phyloP scores from a whole-genome alignment of 2,113 vertebrate genomes.

The Sturnus vulgaris region DNA sequence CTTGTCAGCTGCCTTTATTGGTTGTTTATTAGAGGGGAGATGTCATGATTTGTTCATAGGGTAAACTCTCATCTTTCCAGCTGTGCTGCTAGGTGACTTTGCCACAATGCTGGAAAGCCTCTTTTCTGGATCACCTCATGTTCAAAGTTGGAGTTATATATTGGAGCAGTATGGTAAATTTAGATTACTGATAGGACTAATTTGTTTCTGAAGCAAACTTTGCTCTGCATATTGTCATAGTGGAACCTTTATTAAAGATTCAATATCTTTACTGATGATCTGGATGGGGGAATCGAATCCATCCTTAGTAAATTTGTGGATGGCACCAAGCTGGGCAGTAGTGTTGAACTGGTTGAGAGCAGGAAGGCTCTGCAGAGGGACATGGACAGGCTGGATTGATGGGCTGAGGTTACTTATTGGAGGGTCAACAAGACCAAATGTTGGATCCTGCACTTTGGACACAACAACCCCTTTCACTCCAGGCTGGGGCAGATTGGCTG shows the following conservation, averaged over 20 bases:
- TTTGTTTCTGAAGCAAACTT: not conserved
- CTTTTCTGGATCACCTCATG: not conserved
- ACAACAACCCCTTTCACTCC: not conserved
- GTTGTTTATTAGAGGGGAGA: not conserved
- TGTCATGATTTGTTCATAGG: not conserved
- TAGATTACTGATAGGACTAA: not conserved
- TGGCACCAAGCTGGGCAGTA: not conserved
- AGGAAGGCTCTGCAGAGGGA: not conserved
- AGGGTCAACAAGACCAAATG: not conserved
- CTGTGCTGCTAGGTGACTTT: not conserved
- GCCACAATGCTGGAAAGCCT: not conserved
- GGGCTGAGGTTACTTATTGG: fast-evolving
- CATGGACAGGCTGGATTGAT: fast-evolving
- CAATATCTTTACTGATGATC: not conserved
- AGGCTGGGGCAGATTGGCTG: not conserved
- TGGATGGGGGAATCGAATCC: fast-evolving
- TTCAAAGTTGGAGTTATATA: not conserved
- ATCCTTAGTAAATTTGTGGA: not conserved
- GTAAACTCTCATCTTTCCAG: not conserved
- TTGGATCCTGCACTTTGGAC: too few species aligned
- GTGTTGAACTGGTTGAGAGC: not conserved
- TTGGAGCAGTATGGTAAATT: not conserved
- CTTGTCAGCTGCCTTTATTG: not conserved
- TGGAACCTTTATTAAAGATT: not conserved
- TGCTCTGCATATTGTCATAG: not conserved